Evolutionary conservation across 1,140 invertebrate genomes (phyloP).

Genomic region (Holcopasites calliopsidis): DNA sequence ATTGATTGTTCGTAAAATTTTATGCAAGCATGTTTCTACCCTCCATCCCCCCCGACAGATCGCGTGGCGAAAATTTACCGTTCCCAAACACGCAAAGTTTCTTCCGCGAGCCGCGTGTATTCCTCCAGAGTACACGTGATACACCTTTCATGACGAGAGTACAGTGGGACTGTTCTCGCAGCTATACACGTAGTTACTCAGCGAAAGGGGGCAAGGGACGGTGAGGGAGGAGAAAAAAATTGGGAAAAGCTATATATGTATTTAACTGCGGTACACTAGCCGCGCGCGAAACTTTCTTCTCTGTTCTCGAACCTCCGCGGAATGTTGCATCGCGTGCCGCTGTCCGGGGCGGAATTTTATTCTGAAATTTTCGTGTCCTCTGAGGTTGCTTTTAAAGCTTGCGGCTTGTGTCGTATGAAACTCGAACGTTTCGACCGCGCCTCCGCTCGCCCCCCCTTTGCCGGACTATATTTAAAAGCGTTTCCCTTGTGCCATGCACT

Average conservation of each 20-base stretch:
- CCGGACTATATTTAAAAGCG: conserved; percentile 25
- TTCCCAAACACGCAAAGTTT: conserved; percentile 63
- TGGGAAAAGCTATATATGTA: conserved; percentile 12
- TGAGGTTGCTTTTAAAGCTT: conserved; percentile 56
- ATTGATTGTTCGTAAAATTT: conserved; percentile 76
- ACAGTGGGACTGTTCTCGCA: conserved; percentile 7
- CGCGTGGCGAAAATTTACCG: conserved; percentile 63
- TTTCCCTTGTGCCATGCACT: conserved; percentile 37
- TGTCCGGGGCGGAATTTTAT: conserved; percentile 53
- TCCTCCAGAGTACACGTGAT: conserved; percentile 46
- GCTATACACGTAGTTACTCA: conserved; percentile 28
- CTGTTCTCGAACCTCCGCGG: conserved; percentile 43
- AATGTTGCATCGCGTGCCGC: conserved; percentile 59
- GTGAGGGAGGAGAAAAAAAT: conserved; percentile 1
- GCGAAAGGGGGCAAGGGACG: not conserved
- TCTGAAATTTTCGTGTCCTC: conserved; percentile 58
- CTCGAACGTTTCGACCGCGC: conserved; percentile 35
- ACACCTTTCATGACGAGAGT: conserved; percentile 15
- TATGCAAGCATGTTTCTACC: conserved; percentile 69
- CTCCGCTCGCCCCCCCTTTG: conserved; percentile 8
- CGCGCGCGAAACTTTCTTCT: conserved; percentile 57
- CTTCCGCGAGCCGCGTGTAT: conserved; percentile 50
- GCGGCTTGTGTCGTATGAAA: conserved; percentile 49
- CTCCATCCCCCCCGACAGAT: not conserved
- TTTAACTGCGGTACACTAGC: conserved; percentile 42